A percentile compares a stretch with the other conserved stretches of the same genome.
Evolutionary conservation across 2,888 invertebrate species (phyloP).

Genomic region (Ptilodon capucinus): DNA sequence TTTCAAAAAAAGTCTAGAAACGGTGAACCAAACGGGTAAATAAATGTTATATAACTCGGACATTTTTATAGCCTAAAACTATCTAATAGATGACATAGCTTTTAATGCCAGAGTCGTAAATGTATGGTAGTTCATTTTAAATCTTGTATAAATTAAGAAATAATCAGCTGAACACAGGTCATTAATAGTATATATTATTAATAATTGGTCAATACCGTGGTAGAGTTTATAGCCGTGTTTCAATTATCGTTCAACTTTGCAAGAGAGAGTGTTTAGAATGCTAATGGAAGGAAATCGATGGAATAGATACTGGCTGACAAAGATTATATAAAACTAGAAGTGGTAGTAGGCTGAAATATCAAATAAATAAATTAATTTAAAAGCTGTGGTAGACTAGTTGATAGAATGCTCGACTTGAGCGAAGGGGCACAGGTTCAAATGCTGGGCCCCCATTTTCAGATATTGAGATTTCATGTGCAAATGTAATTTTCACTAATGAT

Average conservation of each 20-base stretch:
- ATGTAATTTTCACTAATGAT: no score
- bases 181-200: conserved; percentile 53
- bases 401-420: no score
- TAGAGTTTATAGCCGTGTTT: conserved; percentile 55
- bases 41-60: no score
- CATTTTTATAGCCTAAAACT: no score
- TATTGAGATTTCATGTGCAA: no score
- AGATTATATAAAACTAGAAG: conserved; percentile 39
- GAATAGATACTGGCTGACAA: conserved; percentile 42
- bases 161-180: conserved; percentile 41
- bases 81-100: not conserved
- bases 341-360: conserved; percentile 18
- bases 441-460: no score
- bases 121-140: conserved; percentile 25
- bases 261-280: conserved; percentile 61
- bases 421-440: no score
- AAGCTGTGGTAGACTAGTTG: no score
- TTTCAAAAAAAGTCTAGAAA: no score
- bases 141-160: conserved; percentile 42
- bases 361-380: not conserved
- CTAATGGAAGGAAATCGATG: conserved; percentile 67
- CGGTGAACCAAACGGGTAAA: no score
- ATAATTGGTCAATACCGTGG: conserved; percentile 43
- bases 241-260: conserved; percentile 57
- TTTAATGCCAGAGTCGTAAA: not conserved